phyloP scores from a whole-genome alignment of 2,113 vertebrate genomes.

The Cryptomyrus ogoouensis region DNA sequence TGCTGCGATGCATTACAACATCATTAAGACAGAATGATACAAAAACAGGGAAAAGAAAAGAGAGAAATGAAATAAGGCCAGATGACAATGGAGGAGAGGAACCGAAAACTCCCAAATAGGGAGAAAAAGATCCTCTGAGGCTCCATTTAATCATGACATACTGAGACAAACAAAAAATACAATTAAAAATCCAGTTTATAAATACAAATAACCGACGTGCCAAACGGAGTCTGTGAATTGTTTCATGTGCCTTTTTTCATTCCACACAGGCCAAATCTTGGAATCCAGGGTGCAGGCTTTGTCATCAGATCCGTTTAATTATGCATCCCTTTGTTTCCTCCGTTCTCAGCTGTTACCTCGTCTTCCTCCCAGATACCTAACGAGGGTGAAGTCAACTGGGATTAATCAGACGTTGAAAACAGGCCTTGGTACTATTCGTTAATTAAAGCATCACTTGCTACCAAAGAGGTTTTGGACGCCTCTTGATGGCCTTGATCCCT shows the following conservation, averaged over 20 bases:
- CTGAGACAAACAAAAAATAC: neutral
- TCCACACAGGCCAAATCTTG: constrained; percentile 4
- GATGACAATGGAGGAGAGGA: neutral
- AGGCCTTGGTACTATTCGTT: constrained; percentile 15
- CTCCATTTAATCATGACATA: neutral
- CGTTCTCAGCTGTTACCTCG: constrained; percentile 17
- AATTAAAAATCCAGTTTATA: neutral
- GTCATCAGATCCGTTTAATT: constrained; percentile 33
- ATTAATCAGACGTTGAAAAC: constrained; percentile 37
- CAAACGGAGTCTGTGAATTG: neutral
- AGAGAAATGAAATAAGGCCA: neutral
- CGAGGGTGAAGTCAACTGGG: constrained; percentile 19
- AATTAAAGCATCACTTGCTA: constrained; percentile 28
- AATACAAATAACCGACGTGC: neutral
- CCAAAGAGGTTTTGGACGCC: constrained; percentile 7
- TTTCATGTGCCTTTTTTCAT: neutral
- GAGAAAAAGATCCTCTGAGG: neutral
- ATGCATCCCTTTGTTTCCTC: neutral
- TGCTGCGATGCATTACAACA: neutral
- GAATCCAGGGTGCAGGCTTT: constrained; percentile 4
- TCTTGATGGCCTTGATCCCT: neutral
- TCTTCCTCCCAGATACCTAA: constrained; percentile 17
- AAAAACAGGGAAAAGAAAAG: neutral
- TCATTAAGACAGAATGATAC: neutral
- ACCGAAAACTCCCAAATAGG: neutral